These are phyloP conservation scores for Tanytarsus gracilentus DNA, from an alignment of 2,888 invertebrate species.

Conservation along the genomic window DNA sequence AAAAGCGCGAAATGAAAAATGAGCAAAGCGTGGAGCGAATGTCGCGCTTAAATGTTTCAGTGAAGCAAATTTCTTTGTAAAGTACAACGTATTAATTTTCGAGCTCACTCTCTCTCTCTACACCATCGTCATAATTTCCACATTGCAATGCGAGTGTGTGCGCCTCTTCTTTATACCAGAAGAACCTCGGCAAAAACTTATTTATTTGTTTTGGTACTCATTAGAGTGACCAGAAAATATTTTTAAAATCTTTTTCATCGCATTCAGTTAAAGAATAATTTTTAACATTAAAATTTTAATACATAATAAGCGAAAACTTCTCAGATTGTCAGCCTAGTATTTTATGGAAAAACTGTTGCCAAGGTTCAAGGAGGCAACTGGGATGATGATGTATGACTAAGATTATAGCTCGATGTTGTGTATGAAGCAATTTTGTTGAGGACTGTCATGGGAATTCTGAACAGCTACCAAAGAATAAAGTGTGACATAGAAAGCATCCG, in stretches of 20 bases:
- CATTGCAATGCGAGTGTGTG: too few species aligned
- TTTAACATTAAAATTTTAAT: too few species aligned
- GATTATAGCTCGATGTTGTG: neutral
- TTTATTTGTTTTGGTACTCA: neutral
- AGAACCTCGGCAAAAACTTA: neutral
- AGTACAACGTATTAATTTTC: conserved; percentile 18
- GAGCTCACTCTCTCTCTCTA: neutral
- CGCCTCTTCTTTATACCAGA: neutral
- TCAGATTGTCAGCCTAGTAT: too few species aligned
- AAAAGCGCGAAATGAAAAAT: conserved; percentile 20
- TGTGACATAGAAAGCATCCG: too few species aligned
- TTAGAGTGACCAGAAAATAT: too few species aligned
- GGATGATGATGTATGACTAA: conserved; percentile 4
- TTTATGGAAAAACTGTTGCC: too few species aligned
- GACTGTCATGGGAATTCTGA: conserved; percentile 11
- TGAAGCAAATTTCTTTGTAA: neutral
- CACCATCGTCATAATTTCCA: too few species aligned
- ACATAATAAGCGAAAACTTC: too few species aligned
- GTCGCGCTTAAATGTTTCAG: conserved; percentile 6
- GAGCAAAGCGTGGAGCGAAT: conserved; percentile 23
- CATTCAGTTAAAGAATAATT: too few species aligned
- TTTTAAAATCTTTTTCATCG: too few species aligned
- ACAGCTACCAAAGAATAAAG: too few species aligned
- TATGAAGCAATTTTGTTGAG: conserved; percentile 10
- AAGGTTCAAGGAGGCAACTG: too few species aligned